Base-by-base conservation (phyloP, 1,140 invertebrate genomes). In the Geopemphigus sp. region DNA sequence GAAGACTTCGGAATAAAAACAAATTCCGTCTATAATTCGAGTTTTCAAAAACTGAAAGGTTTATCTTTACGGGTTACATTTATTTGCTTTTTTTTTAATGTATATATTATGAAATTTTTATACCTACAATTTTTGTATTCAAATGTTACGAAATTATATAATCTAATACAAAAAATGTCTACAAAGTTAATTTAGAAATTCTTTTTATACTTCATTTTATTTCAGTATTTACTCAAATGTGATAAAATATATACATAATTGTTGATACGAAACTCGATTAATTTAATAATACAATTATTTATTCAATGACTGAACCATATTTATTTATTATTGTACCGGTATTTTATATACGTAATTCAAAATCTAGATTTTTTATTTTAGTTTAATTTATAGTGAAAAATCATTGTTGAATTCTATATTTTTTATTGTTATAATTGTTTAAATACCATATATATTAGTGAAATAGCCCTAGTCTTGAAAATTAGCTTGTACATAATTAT, bases 301-400 rank as follows among this genome's bases (percentile, higher is more conserved):
- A 15, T 15, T 68, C 26, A 50, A 68, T 11, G 66, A 68, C 66
- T 68, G 66, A 68, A 50, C 3, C 17, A 66, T 1, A 14, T 66
- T 15, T 68, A 68, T 68, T 68, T 26, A 50, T 68, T 47, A 68
- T 19, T 50, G 15, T 68, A 68, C 3, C 19, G n/a, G 10, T 57
- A 22, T 39, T 4, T 39, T 39, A 4, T 39, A 39, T 39, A 8
- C 32, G 19, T 57, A 57, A 57, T 59, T 56, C 4, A 1, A 66
- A 47, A n/a, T 22, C 17, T 66, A 24, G 5, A 66, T 45, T 3
- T 45, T 22, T 45, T 45, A 5, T 45, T 39, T 66, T 17, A 26
- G 19, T 50, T 68, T 0, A 1, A 68, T 68, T 50, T 68, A 26
- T 50, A 66, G 3, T 47, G 22, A 68, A 68, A 45, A 24, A 57